Evolutionary conservation across 2,113 vertebrate species (phyloP).

Genomic region (Beaufortia kweichowensis): DNA sequence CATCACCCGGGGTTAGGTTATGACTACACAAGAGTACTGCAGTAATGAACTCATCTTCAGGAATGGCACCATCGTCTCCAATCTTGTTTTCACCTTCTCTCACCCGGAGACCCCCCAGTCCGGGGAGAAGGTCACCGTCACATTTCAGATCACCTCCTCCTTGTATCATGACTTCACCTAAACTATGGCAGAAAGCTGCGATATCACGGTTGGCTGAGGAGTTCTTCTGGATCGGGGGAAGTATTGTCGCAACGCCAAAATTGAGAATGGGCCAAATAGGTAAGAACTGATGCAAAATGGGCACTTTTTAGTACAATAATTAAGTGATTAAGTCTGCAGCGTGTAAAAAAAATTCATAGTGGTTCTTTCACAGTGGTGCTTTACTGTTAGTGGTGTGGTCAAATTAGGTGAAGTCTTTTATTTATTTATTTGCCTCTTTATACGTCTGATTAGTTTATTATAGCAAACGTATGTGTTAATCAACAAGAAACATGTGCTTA

Average conservation of each 20-base stretch:
- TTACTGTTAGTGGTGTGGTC: too few species aligned
- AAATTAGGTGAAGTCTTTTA: too few species aligned
- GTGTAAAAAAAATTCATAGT: too few species aligned
- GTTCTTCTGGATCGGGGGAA: slow-evolving; percentile 90
- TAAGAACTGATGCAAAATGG: slow-evolving; percentile 67
- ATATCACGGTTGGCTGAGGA: slow-evolving; percentile 83
- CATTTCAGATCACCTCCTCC: slow-evolving; percentile 47
- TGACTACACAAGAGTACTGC: slow-evolving; percentile 56
- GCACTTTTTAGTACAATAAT: too few species aligned
- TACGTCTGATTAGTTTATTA: too few species aligned
- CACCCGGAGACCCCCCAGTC: not conserved
- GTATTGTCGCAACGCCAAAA: slow-evolving; percentile 76
- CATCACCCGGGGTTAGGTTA: slow-evolving; percentile 31
- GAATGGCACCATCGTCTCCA: slow-evolving; percentile 64
- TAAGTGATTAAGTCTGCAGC: not conserved
- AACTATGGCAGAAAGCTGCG: slow-evolving; percentile 73
- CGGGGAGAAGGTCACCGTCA: slow-evolving; percentile 28
- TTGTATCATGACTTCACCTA: slow-evolving; percentile 71
- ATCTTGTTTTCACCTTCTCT: slow-evolving; percentile 56
- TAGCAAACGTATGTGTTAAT: too few species aligned
- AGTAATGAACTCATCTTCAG: slow-evolving; percentile 64
- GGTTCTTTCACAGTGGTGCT: too few species aligned
- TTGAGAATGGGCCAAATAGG: slow-evolving; percentile 85
- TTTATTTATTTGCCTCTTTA: too few species aligned
- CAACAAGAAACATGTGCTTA: too few species aligned